Evolutionary conservation across 2,888 invertebrate genomes (phyloP).

Genomic region (Teinopalpus imperialis): DNA sequence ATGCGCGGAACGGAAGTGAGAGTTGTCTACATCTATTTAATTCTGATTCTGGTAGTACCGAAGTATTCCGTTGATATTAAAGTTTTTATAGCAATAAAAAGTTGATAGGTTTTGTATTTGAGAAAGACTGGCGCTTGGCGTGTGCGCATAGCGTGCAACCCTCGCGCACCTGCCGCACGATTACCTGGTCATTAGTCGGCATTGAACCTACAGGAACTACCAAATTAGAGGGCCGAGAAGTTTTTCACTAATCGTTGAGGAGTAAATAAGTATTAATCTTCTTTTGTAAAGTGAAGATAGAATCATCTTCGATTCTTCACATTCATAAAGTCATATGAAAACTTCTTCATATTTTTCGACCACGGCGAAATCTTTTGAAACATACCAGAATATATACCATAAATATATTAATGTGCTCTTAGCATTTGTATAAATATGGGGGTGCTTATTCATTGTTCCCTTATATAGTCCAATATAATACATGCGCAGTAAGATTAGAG

Average conservation of each 20-base stretch:
- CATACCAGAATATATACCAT: too few relatives aligned
- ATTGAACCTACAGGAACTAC: constrained; percentile 49
- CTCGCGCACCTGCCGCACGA: constrained; percentile 66
- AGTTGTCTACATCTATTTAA: constrained; percentile 41
- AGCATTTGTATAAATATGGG: too few relatives aligned
- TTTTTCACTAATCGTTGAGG: constrained; percentile 13
- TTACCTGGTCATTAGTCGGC: constrained; percentile 68
- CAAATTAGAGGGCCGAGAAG: constrained; percentile 44
- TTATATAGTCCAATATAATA: too few relatives aligned
- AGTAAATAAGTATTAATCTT: constrained; percentile 14
- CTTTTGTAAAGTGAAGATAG: too few relatives aligned
- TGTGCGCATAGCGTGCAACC: constrained; percentile 67
- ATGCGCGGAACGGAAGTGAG: constrained; percentile 40
- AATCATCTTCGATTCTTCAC: too few relatives aligned
- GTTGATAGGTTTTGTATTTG: constrained; percentile 20
- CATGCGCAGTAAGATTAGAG: too few relatives aligned
- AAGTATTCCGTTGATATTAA: constrained; percentile 20
- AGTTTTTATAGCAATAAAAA: constrained; percentile 21
- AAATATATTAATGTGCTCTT: too few relatives aligned
- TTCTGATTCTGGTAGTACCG: constrained; percentile 37
- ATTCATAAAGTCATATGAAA: too few relatives aligned
- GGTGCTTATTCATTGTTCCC: too few relatives aligned
- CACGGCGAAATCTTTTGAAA: too few relatives aligned
- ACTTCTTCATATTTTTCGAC: too few relatives aligned
- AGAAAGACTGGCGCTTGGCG: constrained; percentile 48